Evolutionary conservation across 2,797 vertebrate genomes (phyloP), one percentile per base, ranked within the genome.

Genomic region (Hybognathus amarus): DNA sequence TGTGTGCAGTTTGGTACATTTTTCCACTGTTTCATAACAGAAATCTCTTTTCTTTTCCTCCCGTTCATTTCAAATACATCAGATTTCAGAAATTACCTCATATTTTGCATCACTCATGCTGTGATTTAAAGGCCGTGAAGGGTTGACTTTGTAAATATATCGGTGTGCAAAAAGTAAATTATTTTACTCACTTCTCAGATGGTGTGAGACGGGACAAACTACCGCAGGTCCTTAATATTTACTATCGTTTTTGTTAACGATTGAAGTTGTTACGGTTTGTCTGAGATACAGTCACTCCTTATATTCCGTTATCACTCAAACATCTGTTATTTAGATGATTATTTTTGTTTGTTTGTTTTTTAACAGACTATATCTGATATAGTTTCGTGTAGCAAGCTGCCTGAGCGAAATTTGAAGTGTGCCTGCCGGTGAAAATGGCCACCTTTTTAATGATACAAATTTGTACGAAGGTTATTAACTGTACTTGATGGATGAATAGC

Each of bases 11-110:
- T 70, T 82, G 84, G 69, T 83, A 73, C 80, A n/a, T 75, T 80
- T 82, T 84, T 75, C 76, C 69, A 79, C 27, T 70, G 79, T 80
- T 69, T 80, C 36, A 22, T 47, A 83, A 81, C 71, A 52, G 61
- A 81, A 83, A 67, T 42, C 15, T 77, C 38, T 13, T n/a, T 1
- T 30, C 30, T 17, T 45, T 66, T n/a, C 5, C 0, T 3, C 38
- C 61, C 52, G 78, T 76, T 84, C 38, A 82, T 85, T 86, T 82
- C 50, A 81, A 79, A 45, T 40, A 24, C 13, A 22, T 77, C 68
- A 85, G 47, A 84, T 79, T 86, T 85, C 82, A 80, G 79, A 86
- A 85, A 87, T 89, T 80, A 91, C 87, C 88, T 90, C 88, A 87
- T 80, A 76, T 66, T 66, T 67, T 85, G 68, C 59, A 83, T 85